Conservation (phyloP, 2,113 vertebrate genomes). For the Blennius ocellaris region DNA sequence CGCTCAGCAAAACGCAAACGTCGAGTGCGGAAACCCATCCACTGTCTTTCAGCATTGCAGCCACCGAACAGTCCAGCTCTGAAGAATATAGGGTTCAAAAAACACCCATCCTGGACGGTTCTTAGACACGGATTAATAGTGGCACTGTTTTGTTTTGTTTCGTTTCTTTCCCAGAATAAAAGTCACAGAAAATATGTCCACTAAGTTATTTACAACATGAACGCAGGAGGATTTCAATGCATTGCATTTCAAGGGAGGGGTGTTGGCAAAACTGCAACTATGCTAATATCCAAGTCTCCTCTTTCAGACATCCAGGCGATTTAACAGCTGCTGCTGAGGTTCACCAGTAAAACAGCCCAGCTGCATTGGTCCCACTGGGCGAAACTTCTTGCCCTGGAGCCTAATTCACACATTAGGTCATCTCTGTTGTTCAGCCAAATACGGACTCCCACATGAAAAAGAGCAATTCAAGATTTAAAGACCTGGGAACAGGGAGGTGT, state of each 20-base stretch:
- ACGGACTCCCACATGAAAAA: background rate
- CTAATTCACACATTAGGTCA: constrained; percentile 1
- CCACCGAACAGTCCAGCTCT: background rate
- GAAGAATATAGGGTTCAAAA: background rate
- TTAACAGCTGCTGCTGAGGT: constrained; percentile 70
- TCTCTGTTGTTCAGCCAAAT: constrained; percentile 6
- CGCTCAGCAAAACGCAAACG: constrained; percentile 18
- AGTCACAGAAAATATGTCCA: constrained; percentile 17
- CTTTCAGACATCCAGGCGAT: constrained; percentile 63
- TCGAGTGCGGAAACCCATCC: background rate
- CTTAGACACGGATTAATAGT: constrained; percentile 6
- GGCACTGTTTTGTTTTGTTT: background rate
- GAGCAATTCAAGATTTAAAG: constrained; percentile 4
- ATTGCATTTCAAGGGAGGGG: constrained; percentile 50
- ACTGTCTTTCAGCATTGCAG: constrained; percentile 8
- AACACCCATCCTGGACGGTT: background rate
- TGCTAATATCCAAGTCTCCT: constrained; percentile 66
- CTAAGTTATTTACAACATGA: constrained; percentile 46
- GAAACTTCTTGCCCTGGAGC: constrained; percentile 11
- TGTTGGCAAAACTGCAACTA: constrained; percentile 67
- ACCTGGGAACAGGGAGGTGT: background rate
- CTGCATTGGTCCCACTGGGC: constrained; percentile 48
- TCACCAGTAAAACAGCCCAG: constrained; percentile 52
- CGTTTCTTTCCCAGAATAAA: background rate
- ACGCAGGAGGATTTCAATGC: constrained; percentile 41